phyloP scores from a whole-genome alignment of 2,888 invertebrate genomes.

The Papilio gigon region DNA sequence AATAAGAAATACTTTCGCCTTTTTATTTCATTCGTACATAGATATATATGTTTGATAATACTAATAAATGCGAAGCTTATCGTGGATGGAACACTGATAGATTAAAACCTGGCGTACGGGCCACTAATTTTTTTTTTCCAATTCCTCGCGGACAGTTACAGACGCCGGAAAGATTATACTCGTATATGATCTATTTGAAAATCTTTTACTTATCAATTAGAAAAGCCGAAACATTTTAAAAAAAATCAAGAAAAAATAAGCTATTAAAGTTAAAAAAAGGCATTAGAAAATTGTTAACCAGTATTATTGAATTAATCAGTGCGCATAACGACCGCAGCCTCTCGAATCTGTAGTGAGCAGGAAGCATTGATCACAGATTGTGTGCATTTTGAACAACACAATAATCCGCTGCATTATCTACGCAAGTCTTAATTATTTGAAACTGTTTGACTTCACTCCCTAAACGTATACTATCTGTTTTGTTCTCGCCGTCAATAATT shows the following conservation, averaged over 20 bases:
- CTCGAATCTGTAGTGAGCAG: background rate
- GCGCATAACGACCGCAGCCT: background rate
- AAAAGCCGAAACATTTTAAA: no score
- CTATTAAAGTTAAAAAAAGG: background rate
- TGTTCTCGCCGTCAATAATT: conserved; percentile 7
- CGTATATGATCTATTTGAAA: no score
- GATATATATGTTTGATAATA: background rate
- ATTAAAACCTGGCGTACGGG: no score
- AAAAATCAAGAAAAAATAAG: background rate
- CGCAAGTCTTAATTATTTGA: conserved; percentile 29
- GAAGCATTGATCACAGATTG: conserved; percentile 26
- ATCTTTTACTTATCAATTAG: no score
- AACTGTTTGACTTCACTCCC: conserved; percentile 1
- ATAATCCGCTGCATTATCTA: conserved; percentile 35
- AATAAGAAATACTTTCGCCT: conserved; percentile 45
- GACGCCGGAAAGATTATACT: no score
- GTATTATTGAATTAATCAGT: background rate
- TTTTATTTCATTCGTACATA: conserved; percentile 6
- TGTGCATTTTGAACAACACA: conserved; percentile 23
- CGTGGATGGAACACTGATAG: no score
- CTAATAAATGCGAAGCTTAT: no score
- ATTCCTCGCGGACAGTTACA: no score
- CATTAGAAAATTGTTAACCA: no score
- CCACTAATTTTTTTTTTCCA: no score
- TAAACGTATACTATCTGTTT: background rate